Conservation (phyloP, 2,797 vertebrate genomes). For the Clarias pachynema region DNA sequence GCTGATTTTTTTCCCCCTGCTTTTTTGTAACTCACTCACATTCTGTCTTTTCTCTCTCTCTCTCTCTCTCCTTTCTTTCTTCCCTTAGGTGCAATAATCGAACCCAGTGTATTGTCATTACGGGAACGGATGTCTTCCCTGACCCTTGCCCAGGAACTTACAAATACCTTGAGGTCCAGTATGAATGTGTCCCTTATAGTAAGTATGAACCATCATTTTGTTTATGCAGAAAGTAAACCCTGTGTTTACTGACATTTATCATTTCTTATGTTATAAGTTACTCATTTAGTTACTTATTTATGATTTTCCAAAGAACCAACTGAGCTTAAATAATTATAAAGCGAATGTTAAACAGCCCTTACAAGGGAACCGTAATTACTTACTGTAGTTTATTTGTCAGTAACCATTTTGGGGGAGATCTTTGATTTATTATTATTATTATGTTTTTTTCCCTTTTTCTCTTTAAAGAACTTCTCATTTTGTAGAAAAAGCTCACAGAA, state of each 20-base stretch:
- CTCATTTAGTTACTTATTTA: background rate
- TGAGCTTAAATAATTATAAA: background rate
- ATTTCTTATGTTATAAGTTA: too few relatives aligned
- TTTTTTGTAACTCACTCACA: constrained; percentile 13
- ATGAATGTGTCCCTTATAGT: constrained; percentile 99
- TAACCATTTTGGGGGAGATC: background rate
- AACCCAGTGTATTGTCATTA: constrained; percentile 98
- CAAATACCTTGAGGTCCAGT: constrained; percentile 99
- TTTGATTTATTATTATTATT: background rate
- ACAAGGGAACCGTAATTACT: background rate
- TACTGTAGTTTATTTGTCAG: background rate
- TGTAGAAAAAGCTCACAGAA: background rate
- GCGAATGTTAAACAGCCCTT: background rate
- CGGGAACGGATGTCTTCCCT: constrained; percentile 97
- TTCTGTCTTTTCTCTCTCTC: background rate
- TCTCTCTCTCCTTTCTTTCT: background rate
- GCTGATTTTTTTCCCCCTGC: background rate
- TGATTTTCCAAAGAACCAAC: background rate
- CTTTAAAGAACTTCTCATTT: too few relatives aligned
- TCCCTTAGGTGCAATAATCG: constrained; percentile 94
- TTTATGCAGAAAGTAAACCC: constrained; percentile 4
- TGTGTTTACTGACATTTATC: background rate
- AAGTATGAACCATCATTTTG: constrained; percentile 77
- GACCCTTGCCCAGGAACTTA: constrained; percentile 99
- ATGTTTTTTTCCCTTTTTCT: too few relatives aligned